Conservation (phyloP, 2,888 invertebrate genomes). For the Leptopterna dolabrata region DNA sequence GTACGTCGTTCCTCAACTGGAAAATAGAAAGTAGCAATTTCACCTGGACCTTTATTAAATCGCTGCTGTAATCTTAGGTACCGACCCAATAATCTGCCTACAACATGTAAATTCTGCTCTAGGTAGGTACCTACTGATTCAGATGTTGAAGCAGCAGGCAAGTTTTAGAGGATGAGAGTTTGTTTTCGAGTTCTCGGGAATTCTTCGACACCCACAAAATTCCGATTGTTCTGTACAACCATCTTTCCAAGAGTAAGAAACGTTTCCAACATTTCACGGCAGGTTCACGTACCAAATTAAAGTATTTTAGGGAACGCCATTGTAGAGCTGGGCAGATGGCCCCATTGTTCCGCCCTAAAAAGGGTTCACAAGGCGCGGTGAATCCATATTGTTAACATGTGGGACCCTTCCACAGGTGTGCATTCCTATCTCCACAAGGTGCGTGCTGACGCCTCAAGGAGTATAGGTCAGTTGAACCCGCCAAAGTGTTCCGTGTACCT, state of each 20-base stretch:
- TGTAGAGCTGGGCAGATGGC: slow-evolving; percentile 19
- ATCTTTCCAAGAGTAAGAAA: not conserved
- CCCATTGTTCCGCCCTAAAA: slow-evolving; percentile 10
- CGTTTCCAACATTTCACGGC: not conserved
- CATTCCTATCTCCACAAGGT: slow-evolving; percentile 38
- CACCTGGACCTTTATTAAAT: too few species aligned
- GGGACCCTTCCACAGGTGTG: slow-evolving; percentile 15
- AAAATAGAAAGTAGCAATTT: too few species aligned
- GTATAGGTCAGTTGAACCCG: not conserved
- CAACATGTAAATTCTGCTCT: too few species aligned
- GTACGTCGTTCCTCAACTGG: too few species aligned
- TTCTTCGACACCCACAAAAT: not conserved
- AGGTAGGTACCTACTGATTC: too few species aligned
- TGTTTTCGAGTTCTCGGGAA: not conserved
- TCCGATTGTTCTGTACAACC: not conserved
- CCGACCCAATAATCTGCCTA: too few species aligned
- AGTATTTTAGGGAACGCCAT: slow-evolving; percentile 25
- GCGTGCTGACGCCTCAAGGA: not conserved
- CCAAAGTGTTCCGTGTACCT: not conserved
- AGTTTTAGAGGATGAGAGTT: too few species aligned
- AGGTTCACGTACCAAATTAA: slow-evolving; percentile 20
- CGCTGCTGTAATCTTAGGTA: too few species aligned
- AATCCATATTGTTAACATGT: slow-evolving; percentile 40
- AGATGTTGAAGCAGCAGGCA: too few species aligned
- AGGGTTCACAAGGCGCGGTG: slow-evolving; percentile 13